Evolutionary conservation across 1,140 invertebrate species (phyloP).

Genomic region (Eufriesea mexicana): DNA sequence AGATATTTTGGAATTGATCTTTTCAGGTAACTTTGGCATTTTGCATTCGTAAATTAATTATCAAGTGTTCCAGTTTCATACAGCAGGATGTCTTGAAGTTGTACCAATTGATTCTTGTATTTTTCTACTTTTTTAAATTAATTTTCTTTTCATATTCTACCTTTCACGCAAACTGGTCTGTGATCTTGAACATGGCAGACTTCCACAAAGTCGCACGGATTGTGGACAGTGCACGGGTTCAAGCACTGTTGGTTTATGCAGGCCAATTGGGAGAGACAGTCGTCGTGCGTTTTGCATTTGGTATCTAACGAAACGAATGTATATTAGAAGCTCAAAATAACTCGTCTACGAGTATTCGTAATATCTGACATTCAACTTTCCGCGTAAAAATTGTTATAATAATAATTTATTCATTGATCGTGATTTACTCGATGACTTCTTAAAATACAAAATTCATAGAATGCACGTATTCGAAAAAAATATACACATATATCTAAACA

Average conservation of each 20-base stretch:
- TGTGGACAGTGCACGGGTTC: constrained; percentile 87
- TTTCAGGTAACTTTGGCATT: background rate
- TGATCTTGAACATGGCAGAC: constrained; percentile 91
- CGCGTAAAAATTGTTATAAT: background rate
- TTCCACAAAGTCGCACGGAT: constrained; percentile 86
- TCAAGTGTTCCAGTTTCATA: background rate
- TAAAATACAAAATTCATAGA: background rate
- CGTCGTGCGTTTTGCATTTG: constrained; percentile 86
- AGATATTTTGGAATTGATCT: background rate
- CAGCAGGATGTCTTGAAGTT: background rate
- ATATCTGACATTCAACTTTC: background rate
- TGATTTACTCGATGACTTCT: background rate
- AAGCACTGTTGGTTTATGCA: constrained; percentile 90
- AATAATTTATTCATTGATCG: background rate
- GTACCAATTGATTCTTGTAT: background rate
- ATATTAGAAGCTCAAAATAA: constrained; percentile 53
- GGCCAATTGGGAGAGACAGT: constrained; percentile 89
- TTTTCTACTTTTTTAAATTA: background rate
- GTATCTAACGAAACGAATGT: constrained; percentile 83
- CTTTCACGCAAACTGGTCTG: constrained; percentile 89
- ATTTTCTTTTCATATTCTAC: constrained; percentile 78
- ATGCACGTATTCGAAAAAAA: background rate
- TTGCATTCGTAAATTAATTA: background rate
- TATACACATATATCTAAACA: constrained; percentile 40
- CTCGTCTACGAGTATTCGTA: background rate